phyloP scores from a whole-genome alignment of 2,113 vertebrate species.

The Empidonax alnorum region DNA sequence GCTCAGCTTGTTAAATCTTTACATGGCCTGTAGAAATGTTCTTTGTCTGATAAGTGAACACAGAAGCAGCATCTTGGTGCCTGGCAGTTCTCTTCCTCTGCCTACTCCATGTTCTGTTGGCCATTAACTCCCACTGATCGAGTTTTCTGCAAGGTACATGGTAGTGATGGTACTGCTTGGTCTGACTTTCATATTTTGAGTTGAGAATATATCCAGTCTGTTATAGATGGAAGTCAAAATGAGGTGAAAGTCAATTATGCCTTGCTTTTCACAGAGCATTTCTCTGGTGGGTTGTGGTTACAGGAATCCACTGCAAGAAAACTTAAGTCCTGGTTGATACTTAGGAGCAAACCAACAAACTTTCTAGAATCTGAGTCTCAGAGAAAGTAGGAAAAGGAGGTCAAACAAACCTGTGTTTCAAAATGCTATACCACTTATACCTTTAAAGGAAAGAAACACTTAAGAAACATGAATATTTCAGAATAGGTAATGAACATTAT shows the following conservation, averaged over 20 bases:
- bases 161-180: not conserved
- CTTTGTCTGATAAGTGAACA: not conserved
- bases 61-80: not conserved
- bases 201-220: not conserved
- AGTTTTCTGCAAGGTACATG: not conserved
- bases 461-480: not conserved
- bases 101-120: not conserved
- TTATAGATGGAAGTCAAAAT: not conserved
- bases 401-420: rapidly evolving
- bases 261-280: not conserved
- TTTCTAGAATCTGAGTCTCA: not conserved
- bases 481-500: not conserved
- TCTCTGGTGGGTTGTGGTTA: not conserved
- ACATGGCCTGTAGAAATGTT: not conserved
- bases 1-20: not conserved
- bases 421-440: not conserved
- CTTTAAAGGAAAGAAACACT: not conserved
- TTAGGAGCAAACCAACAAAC: not conserved
- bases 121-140: not conserved
- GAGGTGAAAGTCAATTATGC: not conserved
- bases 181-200: not conserved
- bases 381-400: not conserved
- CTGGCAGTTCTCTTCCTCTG: not conserved
- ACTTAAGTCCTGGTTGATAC: not conserved
- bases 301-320: not conserved